These are phyloP conservation scores for Nephrotoma flavescens DNA, from an alignment of 2,888 invertebrate genomes.

Conservation along the genomic window DNA sequence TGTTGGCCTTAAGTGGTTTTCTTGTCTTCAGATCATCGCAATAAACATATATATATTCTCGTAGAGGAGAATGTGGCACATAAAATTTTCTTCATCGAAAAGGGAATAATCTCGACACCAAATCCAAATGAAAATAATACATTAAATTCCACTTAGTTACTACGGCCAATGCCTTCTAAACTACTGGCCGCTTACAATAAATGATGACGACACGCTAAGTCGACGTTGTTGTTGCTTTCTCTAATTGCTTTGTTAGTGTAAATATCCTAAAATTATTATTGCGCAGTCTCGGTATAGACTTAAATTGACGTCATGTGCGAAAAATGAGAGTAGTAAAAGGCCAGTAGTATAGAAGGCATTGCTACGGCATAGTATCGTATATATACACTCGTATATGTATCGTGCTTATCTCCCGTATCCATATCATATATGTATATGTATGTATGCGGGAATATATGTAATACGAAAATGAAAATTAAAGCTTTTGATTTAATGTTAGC, in stretches of 20 bases:
- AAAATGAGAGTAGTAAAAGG: too few species aligned
- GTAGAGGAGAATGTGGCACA: not conserved
- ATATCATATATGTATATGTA: too few species aligned
- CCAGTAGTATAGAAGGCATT: too few species aligned
- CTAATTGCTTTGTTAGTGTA: too few species aligned
- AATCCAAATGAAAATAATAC: not conserved
- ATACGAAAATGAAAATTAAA: not conserved
- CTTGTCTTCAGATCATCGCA: not conserved
- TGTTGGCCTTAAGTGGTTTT: not conserved
- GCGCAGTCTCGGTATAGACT: too few species aligned
- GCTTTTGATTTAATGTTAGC: not conserved
- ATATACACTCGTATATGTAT: not conserved
- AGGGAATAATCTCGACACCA: not conserved
- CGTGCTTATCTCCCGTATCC: not conserved
- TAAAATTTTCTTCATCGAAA: not conserved
- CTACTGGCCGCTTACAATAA: too few species aligned
- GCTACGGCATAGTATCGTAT: too few species aligned
- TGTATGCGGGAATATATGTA: not conserved
- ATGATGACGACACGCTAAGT: too few species aligned
- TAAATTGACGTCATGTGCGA: too few species aligned
- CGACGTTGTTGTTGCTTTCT: too few species aligned
- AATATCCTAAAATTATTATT: too few species aligned
- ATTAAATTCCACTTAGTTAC: not conserved
- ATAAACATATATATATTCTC: not conserved
- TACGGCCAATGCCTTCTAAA: too few species aligned